Base-by-base conservation (phyloP, 2,113 vertebrate species). In the Colistium nudipinnis region DNA sequence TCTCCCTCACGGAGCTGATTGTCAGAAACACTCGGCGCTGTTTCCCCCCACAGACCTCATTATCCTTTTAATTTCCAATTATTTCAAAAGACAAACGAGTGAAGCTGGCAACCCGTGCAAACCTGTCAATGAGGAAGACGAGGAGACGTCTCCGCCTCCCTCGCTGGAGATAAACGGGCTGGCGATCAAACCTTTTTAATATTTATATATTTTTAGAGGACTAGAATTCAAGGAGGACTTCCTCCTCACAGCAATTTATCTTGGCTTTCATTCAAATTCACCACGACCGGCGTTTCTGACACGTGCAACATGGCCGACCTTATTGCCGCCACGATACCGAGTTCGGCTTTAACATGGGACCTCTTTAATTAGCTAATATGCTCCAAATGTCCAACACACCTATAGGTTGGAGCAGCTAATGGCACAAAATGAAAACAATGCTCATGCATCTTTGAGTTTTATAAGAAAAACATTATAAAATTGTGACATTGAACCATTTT, bases 51-150 rank as follows among this genome's bases (percentile, higher is more conserved):
- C 73, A 83, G 90, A 83, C 75, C 89, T 91, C 83, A 92, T 89
- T 89, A 89, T 86, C 79, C 62, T 75, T 60, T 88, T 91, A 84
- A 92, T 90, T 89, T 87, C 64, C 76, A 87, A 87, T 91, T 82
- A 89, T 89, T 90, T 82, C 75, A 74, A 86, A n/a, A 90, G 87
- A 90, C 87, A 87, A 86, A 89, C 76, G 74, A 82, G 72, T 64
- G 65, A 81, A 88, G 78, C 83, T 91, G 89, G 73, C 80, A 78
- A 76, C 51, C 41, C 62, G 22, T 57, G 65, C 64, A 72, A 77
- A 81, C 72, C 82, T 78, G 70, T 87, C 81, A 76, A 35, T 78
- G 81, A 73, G 25, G 54, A 87, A 70, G 83, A 65, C 54, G 4
- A 3, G 62, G 70, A 81, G 75, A 82, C 59, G 25, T 14, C 43